These are phyloP conservation scores for Bucorvus abyssinicus DNA, from an alignment of 2,797 vertebrate species.

Conservation along the genomic window DNA sequence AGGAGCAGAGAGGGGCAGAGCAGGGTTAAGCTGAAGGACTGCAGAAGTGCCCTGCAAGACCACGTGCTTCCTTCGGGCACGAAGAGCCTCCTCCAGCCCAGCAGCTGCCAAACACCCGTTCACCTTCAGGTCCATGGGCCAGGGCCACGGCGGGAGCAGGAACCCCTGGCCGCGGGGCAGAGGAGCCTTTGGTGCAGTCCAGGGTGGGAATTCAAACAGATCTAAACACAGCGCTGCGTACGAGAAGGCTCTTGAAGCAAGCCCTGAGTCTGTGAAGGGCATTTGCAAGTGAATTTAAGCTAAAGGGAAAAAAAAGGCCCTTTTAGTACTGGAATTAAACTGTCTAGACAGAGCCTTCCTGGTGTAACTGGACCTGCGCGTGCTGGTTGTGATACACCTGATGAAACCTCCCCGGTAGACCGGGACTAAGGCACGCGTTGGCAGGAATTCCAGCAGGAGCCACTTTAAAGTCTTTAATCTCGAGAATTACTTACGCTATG, in stretches of 20 bases:
- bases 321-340: constrained; percentile 20
- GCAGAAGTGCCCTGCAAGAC: background rate
- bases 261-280: background rate
- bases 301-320: background rate
- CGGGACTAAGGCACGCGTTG: background rate
- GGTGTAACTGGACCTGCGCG: background rate
- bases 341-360: constrained; percentile 40
- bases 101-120: background rate
- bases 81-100: background rate
- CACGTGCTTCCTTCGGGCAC: background rate
- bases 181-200: background rate
- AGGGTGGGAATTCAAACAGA: background rate
- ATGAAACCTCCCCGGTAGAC: constrained; percentile 37
- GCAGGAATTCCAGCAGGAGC: constrained; percentile 29
- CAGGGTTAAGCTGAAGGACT: background rate
- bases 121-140: background rate
- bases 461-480: constrained; percentile 40
- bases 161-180: background rate
- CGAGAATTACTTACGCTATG: background rate
- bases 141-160: background rate
- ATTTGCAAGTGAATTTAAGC: background rate
- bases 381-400: background rate
- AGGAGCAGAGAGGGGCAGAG: background rate
- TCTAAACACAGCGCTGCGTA: background rate
- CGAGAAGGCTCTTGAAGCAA: background rate